phyloP scores from a whole-genome alignment of 2,113 vertebrate species.

The Tragelaphus strepsiceros region DNA sequence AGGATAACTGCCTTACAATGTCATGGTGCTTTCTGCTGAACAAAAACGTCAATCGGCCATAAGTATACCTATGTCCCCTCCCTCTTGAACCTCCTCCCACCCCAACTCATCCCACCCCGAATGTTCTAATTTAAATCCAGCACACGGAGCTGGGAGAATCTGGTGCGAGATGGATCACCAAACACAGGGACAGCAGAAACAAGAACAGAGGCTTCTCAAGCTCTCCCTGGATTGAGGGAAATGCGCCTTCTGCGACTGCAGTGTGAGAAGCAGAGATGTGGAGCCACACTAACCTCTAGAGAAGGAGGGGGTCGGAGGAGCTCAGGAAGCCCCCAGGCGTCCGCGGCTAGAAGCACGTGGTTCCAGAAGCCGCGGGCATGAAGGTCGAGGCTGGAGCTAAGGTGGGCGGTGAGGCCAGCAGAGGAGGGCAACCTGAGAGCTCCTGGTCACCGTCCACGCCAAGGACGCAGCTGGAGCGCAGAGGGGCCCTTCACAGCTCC shows the following conservation, averaged over 20 bases:
- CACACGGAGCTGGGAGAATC: not conserved
- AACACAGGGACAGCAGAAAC: not conserved
- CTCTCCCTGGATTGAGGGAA: not conserved
- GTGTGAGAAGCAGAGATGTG: not conserved
- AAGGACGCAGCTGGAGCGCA: not conserved
- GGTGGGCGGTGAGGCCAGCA: not conserved
- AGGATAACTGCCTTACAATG: not conserved
- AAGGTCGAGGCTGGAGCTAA: not conserved
- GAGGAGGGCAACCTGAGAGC: fast-evolving
- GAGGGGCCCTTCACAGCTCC: not conserved
- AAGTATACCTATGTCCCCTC: not conserved
- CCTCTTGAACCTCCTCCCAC: not conserved
- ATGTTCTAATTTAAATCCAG: not conserved
- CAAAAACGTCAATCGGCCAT: not conserved
- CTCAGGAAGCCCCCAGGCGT: not conserved
- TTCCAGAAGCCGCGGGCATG: not conserved
- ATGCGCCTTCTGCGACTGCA: not conserved
- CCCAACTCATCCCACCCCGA: not conserved
- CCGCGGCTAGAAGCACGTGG: not conserved
- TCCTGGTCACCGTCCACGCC: not conserved
- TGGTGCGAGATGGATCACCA: not conserved
- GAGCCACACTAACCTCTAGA: not conserved
- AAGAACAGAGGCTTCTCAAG: not conserved
- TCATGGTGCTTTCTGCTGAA: not conserved
- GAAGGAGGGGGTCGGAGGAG: not conserved